Evolutionary conservation across 2,113 vertebrate genomes (phyloP), one percentile per base, ranked within the genome.

Genomic region (Rhombomys opimus): DNA sequence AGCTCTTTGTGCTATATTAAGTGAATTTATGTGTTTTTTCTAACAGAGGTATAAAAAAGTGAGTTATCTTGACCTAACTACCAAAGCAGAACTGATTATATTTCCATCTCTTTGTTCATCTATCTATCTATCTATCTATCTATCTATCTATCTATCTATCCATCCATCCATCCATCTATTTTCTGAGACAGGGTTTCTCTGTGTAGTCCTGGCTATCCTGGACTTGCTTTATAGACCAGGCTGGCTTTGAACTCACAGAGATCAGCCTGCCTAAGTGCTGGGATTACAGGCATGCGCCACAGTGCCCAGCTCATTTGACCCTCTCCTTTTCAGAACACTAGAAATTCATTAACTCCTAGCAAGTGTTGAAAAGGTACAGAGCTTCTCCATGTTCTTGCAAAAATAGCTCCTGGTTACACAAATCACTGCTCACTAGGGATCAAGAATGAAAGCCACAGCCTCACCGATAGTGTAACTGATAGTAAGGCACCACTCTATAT

Each of bases 21-120:
- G 90, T 52, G 91, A 96, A 93, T 46, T 11, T 50, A 91, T 54
- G 72, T 50, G 82, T 90, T 94, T 25, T 73, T 41, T 93, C 27
- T 70, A 77, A 94, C 68, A 96, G 81, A 90, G 72, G 63, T 52
- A 87, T 87, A 96, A 94, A 96, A 95, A 76, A 73, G 57, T 73
- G 35, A 96, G 90, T 93, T 93, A 97, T n/a, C 59, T 91, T 92
- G 59, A 50, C 32, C 50, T 63, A 73, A 90, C 0, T 95, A 91
- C 91, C 93, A 96, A 70, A 89, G 73, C 32, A 95, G 96, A 95
- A 59, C 35, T 91, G 65, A 72, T 90, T 68, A 75, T 32, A 95
- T 70, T 92, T 97, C 82, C 23, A 63, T 90, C 77, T n/a, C n/a
- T n/a, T n/a, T n/a, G n/a, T n/a, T n/a, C 5, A 5, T 46, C 46